Base-by-base conservation (phyloP, 2,888 invertebrate species). In the Flexamia atlantica region DNA sequence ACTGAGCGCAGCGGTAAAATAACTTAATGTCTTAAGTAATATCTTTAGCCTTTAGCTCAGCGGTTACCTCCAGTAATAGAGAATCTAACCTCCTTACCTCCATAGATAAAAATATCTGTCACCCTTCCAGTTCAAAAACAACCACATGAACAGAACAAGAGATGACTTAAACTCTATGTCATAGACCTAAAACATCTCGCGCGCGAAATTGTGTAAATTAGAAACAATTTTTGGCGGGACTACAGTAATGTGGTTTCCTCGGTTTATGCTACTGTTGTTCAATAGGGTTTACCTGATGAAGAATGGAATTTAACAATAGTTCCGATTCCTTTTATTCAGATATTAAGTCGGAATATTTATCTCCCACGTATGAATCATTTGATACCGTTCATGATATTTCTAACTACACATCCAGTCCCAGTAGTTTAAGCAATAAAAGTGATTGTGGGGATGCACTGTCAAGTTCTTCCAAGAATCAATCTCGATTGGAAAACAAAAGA, bases 401-500 rank as follows among this genome's bases (percentile, higher is more conserved):
- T 32, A 32, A 28, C 30, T 68, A 14, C 28, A 30, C 14, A 10
- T 68, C 68, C 28, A 68, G 68, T 30, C 32, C 32, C n/a, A 30
- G 68, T 68, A 32, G 32, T 32, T 68, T 28, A 32, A 68, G 30
- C 32, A 68, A 28, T 32, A 68, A 68, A 68, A 68, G 68, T 68
- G 30, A 68, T 17, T 28, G 68, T 68, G n/a, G 3, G 28, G 68
- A 68, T 2, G 32, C 30, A n/a, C 68, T 68, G 3, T 68, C 68
- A 10, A 30, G 68, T n/a, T 7, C 30, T 30, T 40, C 42, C 9
- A 36, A 20, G 20, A 36, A 72, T 14, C 17, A 28, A 46, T 82
- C 82, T 14, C 28, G 83, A 46, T 89, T 89, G 82, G 91, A 91
- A 88, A 89, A 92, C 87, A 90, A 93, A 86, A 91, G 95, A 87